phyloP scores from a whole-genome alignment of 2,888 invertebrate species.

The Ischnura elegans region DNA sequence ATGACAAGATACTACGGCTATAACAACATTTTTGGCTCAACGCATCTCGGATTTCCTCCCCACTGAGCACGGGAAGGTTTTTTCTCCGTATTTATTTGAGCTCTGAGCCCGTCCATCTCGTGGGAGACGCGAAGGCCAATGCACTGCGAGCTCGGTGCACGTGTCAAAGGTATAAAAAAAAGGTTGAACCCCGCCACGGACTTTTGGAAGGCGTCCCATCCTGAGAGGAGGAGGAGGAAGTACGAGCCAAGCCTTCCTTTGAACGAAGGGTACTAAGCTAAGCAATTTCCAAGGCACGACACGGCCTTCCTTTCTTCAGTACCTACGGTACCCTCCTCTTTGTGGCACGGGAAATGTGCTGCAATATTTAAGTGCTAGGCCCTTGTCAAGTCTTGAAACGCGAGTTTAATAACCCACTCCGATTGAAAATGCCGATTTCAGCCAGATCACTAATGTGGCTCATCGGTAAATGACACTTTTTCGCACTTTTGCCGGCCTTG shows the following conservation, averaged over 20 bases:
- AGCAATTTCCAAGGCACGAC: not conserved
- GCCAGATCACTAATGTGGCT: too few species aligned
- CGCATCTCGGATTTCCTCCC: too few species aligned
- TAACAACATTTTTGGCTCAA: too few species aligned
- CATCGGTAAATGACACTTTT: too few species aligned
- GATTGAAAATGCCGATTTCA: too few species aligned
- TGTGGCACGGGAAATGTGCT: too few species aligned
- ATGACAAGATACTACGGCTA: too few species aligned
- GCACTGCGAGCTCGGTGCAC: not conserved
- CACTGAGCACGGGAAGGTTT: not conserved
- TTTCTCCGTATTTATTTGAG: not conserved
- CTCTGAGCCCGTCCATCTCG: not conserved
- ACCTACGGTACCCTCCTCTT: not conserved
- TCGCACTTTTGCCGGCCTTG: too few species aligned
- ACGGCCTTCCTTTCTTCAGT: not conserved
- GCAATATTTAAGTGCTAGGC: too few species aligned
- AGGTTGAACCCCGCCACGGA: not conserved
- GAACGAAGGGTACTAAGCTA: not conserved
- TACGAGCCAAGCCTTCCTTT: not conserved
- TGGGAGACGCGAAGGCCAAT: not conserved
- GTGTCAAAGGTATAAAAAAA: not conserved
- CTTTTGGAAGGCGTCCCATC: conserved; percentile 19
- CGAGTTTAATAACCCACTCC: too few species aligned
- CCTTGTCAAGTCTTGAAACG: too few species aligned
- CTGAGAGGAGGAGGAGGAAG: not conserved